Conservation (phyloP, 2,888 invertebrate genomes). For the Cephonodes hylas region DNA sequence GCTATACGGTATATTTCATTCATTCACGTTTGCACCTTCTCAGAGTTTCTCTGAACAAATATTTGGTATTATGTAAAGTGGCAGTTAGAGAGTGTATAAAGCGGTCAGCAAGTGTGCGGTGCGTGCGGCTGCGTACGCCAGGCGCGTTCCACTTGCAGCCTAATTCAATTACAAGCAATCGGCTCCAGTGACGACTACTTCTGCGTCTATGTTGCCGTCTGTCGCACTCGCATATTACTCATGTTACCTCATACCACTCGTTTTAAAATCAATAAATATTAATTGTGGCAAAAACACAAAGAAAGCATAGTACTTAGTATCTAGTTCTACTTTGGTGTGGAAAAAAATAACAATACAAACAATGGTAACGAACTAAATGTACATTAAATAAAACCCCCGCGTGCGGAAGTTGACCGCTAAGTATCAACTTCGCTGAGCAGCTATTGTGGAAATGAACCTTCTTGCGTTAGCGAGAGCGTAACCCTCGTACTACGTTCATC, state of each 20-base stretch:
- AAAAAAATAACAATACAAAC: not conserved
- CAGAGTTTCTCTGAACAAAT: slow-evolving; percentile 37
- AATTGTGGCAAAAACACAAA: not conserved
- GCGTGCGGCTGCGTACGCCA: slow-evolving; percentile 36
- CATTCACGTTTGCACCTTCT: slow-evolving; percentile 26
- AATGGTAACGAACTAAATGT: not conserved
- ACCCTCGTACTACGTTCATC: slow-evolving; percentile 35
- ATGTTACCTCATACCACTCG: not conserved
- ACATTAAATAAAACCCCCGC: not conserved
- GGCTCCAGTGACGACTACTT: slow-evolving; percentile 43
- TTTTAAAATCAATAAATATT: not conserved
- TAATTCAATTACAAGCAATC: slow-evolving; percentile 78
- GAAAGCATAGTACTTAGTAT: not conserved
- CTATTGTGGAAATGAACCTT: slow-evolving; percentile 21
- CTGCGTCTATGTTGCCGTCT: slow-evolving; percentile 15
- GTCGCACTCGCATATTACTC: not conserved
- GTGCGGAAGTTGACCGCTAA: not conserved
- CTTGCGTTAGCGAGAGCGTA: slow-evolving; percentile 34
- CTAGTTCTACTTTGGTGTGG: too few relatives aligned
- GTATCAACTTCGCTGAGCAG: not conserved
- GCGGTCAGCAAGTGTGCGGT: slow-evolving; percentile 34
- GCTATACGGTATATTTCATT: slow-evolving; percentile 23
- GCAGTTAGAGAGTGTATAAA: slow-evolving; percentile 36
- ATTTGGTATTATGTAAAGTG: slow-evolving; percentile 38
- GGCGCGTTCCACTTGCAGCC: slow-evolving; percentile 66